Percentiles rank a stretch among this genome's conserved stretches.
These are phyloP conservation scores for Protomyctophum bolini DNA, from an alignment of 2,113 vertebrate genomes.

Conservation along the genomic window DNA sequence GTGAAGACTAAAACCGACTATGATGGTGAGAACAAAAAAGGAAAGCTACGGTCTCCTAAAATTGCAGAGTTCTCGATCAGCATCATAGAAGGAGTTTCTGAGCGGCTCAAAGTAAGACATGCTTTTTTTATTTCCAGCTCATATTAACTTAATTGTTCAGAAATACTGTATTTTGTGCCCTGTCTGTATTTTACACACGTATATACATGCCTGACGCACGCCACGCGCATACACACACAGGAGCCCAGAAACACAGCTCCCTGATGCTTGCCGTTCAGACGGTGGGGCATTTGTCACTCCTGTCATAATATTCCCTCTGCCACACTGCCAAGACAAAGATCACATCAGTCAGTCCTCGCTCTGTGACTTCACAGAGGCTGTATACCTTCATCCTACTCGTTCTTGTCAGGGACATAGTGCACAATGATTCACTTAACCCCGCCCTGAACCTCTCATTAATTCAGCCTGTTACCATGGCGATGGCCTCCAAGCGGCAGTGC, in stretches of 20 bases:
- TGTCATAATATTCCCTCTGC: conserved; percentile 8
- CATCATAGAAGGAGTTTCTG: conserved; percentile 91
- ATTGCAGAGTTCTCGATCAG: conserved; percentile 95
- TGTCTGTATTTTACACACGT: background rate
- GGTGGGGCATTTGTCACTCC: conserved; percentile 7
- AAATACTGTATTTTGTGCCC: background rate
- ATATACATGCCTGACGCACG: background rate
- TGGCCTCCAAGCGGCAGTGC: conserved; percentile 53
- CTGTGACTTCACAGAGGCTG: background rate
- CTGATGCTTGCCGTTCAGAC: conserved; percentile 7
- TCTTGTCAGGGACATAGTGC: conserved; percentile 35
- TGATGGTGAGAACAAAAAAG: conserved; percentile 88
- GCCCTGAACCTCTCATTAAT: conserved; percentile 60
- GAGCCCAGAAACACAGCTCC: conserved; percentile 2
- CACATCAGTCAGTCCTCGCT: background rate
- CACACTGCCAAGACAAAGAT: background rate
- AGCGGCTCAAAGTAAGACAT: conserved; percentile 91
- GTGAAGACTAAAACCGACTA: conserved; percentile 96
- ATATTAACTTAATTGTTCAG: background rate
- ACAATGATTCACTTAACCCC: conserved; percentile 59
- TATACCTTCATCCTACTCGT: conserved; percentile 21
- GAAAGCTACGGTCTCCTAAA: conserved; percentile 87
- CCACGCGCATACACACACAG: background rate
- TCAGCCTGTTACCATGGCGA: conserved; percentile 68
- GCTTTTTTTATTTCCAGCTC: background rate